Conservation (phyloP, 1,140 invertebrate species). For the Vanessa tameamea region DNA sequence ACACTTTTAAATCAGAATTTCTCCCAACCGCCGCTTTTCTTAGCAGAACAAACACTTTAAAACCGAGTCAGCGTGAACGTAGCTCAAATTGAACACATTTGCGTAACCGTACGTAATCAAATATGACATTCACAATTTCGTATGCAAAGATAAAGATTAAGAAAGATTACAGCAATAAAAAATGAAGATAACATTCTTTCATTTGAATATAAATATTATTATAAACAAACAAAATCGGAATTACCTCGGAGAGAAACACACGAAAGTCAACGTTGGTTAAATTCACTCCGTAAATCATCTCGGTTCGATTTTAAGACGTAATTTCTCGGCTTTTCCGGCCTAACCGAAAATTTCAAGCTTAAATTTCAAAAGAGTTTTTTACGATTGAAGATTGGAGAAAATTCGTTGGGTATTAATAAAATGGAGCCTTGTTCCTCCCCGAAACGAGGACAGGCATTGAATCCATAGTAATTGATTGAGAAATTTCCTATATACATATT, state of each 20-base stretch:
- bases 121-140: constrained; percentile 32
- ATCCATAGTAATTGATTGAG: constrained; percentile 31
- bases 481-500: constrained; percentile 27
- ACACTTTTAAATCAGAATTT: not conserved
- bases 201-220: not conserved
- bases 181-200: constrained; percentile 4
- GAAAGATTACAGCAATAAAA: constrained; percentile 44
- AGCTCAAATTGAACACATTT: not conserved
- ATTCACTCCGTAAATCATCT: constrained; percentile 30
- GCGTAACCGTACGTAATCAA: constrained; percentile 12
- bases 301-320: constrained; percentile 37
- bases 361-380: constrained; percentile 35
- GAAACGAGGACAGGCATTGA: constrained; percentile 33
- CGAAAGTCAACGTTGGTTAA: not conserved
- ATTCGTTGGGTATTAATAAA: constrained; percentile 38
- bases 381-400: constrained; percentile 31
- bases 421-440: constrained; percentile 25
- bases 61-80: not conserved
- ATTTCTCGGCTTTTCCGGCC: constrained; percentile 27
- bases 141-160: constrained; percentile 39
- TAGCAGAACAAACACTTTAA: not conserved
- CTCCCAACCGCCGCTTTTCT: not conserved
- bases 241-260: not conserved
- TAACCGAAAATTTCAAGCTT: constrained; percentile 27
- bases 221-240: not conserved